Base-by-base conservation (phyloP, 2,888 invertebrate genomes). In the Meliscaeva auricollis region DNA sequence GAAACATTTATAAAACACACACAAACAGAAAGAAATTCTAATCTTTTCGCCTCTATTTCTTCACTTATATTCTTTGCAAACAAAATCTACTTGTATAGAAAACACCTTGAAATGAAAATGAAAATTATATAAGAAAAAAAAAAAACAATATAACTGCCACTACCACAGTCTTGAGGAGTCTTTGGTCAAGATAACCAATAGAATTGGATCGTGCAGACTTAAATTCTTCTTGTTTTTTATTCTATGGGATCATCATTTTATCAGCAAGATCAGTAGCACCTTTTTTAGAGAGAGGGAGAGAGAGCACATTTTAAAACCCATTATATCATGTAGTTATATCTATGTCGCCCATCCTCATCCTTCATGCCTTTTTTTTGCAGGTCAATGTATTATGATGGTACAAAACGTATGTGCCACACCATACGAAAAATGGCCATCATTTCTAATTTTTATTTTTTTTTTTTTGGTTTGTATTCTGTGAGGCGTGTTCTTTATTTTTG, bases 91-190 rank as follows among this genome's bases (percentile, higher is more conserved):
- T 38, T 38, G 32, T 58, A 54, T 38, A 56, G 54, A 50, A 76
- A 81, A 76, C 76, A 76, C 87, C 87, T 87, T 88, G 87, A 88
- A 88, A 87, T 88, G 88, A 88, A 88, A 88, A 87, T 87, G 87
- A 88, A 88, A 87, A 88, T 87, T 79, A 84, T 77, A 66, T n/a
- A n/a, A n/a, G n/a, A n/a, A n/a, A n/a, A n/a, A n/a, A n/a, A n/a
- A n/a, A n/a, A n/a, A n/a, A n/a, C n/a, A n/a, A n/a, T 64, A 69
- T 6, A 20, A 32, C 56, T 20, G 50, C 13, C 52, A 76, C 38
- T 60, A 66, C 66, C 17, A 75, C 62, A 41, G 9, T 22, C n/a
- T 35, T 17, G 15, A 7, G 26, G 5, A 13, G n/a, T 22, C 48
- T 35, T 38, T 56, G 64, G 69, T 74, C 56, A 74, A 73, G 78